Evolutionary conservation across 2,113 vertebrate genomes (phyloP), one percentile per base, ranked within the genome.

Genomic region (Brachyistius frenatus): DNA sequence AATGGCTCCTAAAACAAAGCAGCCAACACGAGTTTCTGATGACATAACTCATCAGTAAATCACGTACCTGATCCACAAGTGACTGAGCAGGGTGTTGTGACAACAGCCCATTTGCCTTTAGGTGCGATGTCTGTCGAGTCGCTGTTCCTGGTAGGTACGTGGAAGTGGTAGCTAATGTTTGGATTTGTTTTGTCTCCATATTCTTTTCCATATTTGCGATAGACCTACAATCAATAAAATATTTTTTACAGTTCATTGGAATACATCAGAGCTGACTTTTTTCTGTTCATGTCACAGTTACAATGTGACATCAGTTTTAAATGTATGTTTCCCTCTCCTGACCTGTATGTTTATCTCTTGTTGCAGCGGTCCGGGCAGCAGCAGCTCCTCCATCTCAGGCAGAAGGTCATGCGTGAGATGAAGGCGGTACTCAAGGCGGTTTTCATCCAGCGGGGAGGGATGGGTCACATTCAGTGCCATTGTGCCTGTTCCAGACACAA

Each of bases 61-160:
- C n/a, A 9, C 60, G 44, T 76, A 98, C 98, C 98, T 94, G 93
- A 90, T 78, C 97, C 96, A 89, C 98, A 99, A 82, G 95, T 96
- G 80, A 94, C 96, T 0, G 97, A 97, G 83, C 97, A 99, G 0
- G 94, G 78, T 0, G 95, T 89, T 3, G 67, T 76, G 50, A 90
- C 57, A 7, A 92, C 69, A 0, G 84, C 36, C 98, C 98, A 99
- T 10, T 1, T 46, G 7, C 94, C 90, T 0, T 63, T 82, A 41
- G 69, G 78, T 53, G 39, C 87, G 39, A 73, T 83, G 37, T 74
- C 67, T 52, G 46, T 61, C 56, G 67, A 11, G 15, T 78, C 16
- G 2, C 71, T 81, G 32, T 71, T 77, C 41, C 41, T 67, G 35
- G 31, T 87, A 1, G 94, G 95, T 4, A 93, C 71, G 68, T 96